phyloP scores from a whole-genome alignment of 1,140 invertebrate species.

The Tigriopus japonicus region DNA sequence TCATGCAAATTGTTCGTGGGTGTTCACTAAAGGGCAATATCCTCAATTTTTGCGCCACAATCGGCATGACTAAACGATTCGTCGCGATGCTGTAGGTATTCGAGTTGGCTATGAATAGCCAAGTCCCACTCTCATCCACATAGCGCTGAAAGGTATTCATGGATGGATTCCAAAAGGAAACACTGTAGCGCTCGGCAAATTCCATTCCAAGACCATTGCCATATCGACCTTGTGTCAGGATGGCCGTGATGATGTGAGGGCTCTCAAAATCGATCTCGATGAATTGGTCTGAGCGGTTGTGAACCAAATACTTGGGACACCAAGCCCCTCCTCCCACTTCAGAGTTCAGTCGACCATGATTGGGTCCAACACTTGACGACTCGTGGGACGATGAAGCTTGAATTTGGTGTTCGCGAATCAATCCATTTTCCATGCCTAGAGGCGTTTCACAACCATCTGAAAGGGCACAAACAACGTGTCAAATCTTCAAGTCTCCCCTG shows the following conservation, averaged over 20 bases:
- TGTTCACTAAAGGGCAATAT: conserved; percentile 45
- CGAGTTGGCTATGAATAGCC: conserved; percentile 34
- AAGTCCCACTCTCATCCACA: conserved; percentile 44
- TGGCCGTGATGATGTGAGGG: conserved; percentile 58
- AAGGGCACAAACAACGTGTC: conserved; percentile 24
- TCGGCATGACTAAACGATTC: conserved; percentile 37
- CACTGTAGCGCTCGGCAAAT: conserved; percentile 57
- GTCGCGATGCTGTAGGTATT: conserved; percentile 47
- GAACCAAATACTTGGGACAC: conserved; percentile 60
- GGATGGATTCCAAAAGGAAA: conserved; percentile 61
- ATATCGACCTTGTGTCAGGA: conserved; percentile 78
- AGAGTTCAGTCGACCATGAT: conserved; percentile 45
- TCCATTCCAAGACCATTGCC: conserved; percentile 83
- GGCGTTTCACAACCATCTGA: conserved; percentile 54
- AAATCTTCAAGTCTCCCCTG: no score
- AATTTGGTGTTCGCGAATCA: conserved; percentile 62
- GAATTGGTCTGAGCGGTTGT: conserved; percentile 30
- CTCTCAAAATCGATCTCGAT: conserved; percentile 60
- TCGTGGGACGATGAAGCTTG: conserved; percentile 22
- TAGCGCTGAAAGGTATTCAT: conserved; percentile 53
- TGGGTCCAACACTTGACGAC: neutral
- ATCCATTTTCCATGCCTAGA: conserved; percentile 77
- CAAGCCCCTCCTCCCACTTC: conserved; percentile 79
- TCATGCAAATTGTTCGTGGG: conserved; percentile 44
- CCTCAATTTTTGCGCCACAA: conserved; percentile 42